These are phyloP conservation scores for Dione vanillae DNA, from an alignment of 2,888 invertebrate genomes.

Conservation along the genomic window DNA sequence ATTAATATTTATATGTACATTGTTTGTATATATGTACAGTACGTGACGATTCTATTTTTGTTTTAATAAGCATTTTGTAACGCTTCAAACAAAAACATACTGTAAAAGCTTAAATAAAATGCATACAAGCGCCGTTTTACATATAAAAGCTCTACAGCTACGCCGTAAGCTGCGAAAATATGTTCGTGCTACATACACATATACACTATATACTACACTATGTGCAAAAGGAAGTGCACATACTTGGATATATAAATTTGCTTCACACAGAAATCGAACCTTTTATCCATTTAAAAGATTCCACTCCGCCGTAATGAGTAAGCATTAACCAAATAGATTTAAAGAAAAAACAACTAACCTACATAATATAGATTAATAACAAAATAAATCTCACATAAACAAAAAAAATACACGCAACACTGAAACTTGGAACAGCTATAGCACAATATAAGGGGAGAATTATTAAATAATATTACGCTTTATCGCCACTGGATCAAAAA, in stretches of 20 bases:
- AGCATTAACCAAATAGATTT: not conserved
- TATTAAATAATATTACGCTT: slow-evolving; percentile 67
- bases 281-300: not conserved
- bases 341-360: not conserved
- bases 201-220: not conserved
- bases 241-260: not conserved
- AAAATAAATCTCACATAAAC: not conserved
- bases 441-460: slow-evolving; percentile 37
- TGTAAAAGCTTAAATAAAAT: no score
- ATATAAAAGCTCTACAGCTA: not conserved
- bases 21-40: no score
- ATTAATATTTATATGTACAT: no score
- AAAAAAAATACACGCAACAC: slow-evolving; percentile 1
- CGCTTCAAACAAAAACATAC: no score
- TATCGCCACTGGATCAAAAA: slow-evolving; percentile 80
- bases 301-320: not conserved
- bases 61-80: no score
- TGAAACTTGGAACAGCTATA: slow-evolving; percentile 28
- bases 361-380: not conserved
- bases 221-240: not conserved
- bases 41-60: no score
- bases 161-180: not conserved
- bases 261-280: not conserved
- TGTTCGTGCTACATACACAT: not conserved
- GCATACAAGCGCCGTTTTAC: not conserved